Percentiles rank a stretch among this genome's conserved stretches.
Evolutionary conservation across 2,888 invertebrate species (phyloP).

Genomic region (Caenorhabditis becei): DNA sequence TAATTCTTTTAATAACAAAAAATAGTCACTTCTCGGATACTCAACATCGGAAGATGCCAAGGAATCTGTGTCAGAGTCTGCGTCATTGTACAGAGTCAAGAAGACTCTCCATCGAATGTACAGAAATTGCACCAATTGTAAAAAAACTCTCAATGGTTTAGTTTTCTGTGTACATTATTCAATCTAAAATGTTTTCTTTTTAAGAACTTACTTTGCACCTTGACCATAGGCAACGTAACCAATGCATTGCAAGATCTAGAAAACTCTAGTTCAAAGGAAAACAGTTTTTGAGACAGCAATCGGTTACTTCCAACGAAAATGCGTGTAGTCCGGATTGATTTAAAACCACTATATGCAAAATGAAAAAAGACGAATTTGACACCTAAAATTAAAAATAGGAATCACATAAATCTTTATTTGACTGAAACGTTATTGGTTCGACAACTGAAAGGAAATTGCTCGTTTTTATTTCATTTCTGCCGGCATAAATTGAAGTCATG

Average conservation of each 20-base stretch:
- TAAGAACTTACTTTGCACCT: too few species aligned
- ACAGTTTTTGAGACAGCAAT: too few species aligned
- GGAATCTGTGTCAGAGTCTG: neutral
- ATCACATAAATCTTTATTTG: neutral
- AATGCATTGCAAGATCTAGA: too few species aligned
- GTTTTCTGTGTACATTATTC: too few species aligned
- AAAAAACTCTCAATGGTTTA: neutral
- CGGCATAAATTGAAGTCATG: too few species aligned
- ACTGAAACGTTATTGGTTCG: neutral
- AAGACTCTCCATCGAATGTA: neutral
- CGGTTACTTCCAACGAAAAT: too few species aligned
- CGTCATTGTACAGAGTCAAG: neutral
- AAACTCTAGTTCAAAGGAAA: too few species aligned
- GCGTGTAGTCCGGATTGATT: neutral
- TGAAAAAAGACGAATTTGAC: neutral
- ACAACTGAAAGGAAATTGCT: too few species aligned
- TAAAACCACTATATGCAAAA: neutral
- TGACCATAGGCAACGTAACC: too few species aligned
- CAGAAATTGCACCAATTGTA: neutral
- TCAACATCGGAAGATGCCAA: neutral
- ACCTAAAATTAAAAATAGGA: neutral
- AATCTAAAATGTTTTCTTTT: neutral
- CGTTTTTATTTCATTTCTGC: too few species aligned
- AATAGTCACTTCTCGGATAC: neutral
- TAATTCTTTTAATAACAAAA: too few species aligned